Conservation (phyloP, 2,113 vertebrate genomes). For the Leptobrachium ailaonicum region DNA sequence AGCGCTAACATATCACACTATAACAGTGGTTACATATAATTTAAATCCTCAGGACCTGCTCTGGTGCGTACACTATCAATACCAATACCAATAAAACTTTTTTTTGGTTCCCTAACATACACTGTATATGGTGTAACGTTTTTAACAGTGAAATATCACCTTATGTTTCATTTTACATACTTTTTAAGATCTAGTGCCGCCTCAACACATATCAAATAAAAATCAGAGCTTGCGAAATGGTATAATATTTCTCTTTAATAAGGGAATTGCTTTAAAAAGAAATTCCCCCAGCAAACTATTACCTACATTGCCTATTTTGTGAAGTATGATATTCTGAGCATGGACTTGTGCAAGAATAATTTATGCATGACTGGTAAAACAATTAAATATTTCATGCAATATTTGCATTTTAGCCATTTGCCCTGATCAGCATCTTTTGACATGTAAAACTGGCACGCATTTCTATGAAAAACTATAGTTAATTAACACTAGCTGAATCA, state of each 20-base stretch:
- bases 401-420: conserved; percentile 42
- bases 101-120: background rate
- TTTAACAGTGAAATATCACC: background rate
- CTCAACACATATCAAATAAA: too few species aligned
- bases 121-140: background rate
- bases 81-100: too few species aligned
- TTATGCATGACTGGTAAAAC: background rate
- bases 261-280: too few species aligned
- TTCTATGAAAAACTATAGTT: conserved; percentile 55
- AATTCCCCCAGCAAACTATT: too few species aligned
- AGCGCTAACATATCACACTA: too few species aligned
- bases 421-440: conserved; percentile 26
- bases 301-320: too few species aligned
- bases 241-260: too few species aligned
- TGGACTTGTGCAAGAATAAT: background rate
- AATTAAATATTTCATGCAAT: background rate
- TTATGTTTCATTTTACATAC: background rate
- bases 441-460: conserved; percentile 43
- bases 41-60: too few species aligned
- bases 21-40: too few species aligned
- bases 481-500: conserved; percentile 57
- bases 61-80: too few species aligned
- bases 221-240: too few species aligned
- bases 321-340: too few species aligned
- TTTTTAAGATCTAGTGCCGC: background rate